Base-by-base conservation (phyloP, 2,113 vertebrate species). In the Onychostruthus taczanowskii region DNA sequence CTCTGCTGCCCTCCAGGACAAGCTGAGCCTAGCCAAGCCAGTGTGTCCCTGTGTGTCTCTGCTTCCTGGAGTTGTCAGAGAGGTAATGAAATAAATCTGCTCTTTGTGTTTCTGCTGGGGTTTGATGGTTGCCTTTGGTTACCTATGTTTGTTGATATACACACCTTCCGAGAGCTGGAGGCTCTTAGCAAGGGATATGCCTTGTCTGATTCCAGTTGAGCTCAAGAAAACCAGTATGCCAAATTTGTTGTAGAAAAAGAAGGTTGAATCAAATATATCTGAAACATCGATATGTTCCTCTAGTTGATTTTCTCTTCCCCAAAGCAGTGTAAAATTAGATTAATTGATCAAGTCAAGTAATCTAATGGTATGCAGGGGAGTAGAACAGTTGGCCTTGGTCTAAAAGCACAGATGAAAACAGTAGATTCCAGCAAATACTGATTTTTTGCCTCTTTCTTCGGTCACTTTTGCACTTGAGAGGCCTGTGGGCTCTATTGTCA, bases 271-370 rank as follows among this genome's bases (percentile, higher is more conserved):
- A 88, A 92, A 93, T 27, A 8, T 79, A 62, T 87, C 67, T 85
- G 78, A 91, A 84, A 19, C 62, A 89, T 90, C 53, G 62, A 73
- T 89, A 63, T 3, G 3, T 76, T 78, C 20, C 50, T 84, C 28
- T 84, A 75, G 63, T 9, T 50, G 63, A 70, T 41, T 75, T 94
- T 80, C 15, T 64, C 39, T 89, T 84, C 17, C 47, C 18, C 30
- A 44, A 72, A 77, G n/a, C 37, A 74, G 27, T 53, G 21, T 70
- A 81, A 92, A 92, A 88, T 93, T 86, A 77, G n/a, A 74, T 86
- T 90, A 92, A 93, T 55, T 77, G 90, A 93, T 84, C 20, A 77
- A 77, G 50, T 62, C 26, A 88, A 92, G 74, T 66, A 88, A 83
- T 80, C 18, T 80, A 53, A 90, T 58, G 76, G 31, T n/a, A 61